These are phyloP conservation scores for Chirona hameri DNA, from an alignment of 2,888 invertebrate genomes.

Conservation along the genomic window DNA sequence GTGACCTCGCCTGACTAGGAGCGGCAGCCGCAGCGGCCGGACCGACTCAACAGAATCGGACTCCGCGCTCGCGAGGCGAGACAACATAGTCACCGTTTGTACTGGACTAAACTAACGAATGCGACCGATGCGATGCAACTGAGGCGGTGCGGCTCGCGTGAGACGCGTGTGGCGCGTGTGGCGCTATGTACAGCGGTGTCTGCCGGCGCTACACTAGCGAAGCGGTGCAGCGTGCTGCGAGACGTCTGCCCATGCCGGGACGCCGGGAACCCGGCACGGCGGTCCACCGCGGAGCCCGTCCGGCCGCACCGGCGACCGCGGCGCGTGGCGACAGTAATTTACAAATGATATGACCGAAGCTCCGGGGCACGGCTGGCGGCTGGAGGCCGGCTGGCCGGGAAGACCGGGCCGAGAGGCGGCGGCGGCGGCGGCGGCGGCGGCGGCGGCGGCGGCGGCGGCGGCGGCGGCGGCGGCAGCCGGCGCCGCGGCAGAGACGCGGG, in stretches of 20 bases:
- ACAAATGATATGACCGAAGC: background rate
- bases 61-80: background rate
- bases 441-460: slow-evolving; percentile 37
- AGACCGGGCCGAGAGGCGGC: background rate
- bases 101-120: slow-evolving; percentile 13
- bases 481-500: background rate
- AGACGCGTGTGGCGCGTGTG: background rate
- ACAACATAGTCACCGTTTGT: slow-evolving; percentile 14
- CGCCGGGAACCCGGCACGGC: background rate
- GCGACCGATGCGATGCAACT: background rate
- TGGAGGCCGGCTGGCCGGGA: background rate
- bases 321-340: background rate
- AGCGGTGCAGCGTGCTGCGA: background rate
- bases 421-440: slow-evolving; percentile 7
- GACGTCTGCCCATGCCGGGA: too few relatives aligned
- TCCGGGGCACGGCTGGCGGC: background rate
- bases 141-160: background rate
- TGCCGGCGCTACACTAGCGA: background rate
- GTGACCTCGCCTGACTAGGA: background rate
- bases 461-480: slow-evolving; percentile 31
- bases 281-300: background rate
- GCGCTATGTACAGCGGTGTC: background rate
- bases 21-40: background rate
- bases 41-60: background rate
- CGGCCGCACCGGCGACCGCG: background rate